phyloP scores from a whole-genome alignment of 2,113 vertebrate genomes.

The Neolamprologus fasciatus region DNA sequence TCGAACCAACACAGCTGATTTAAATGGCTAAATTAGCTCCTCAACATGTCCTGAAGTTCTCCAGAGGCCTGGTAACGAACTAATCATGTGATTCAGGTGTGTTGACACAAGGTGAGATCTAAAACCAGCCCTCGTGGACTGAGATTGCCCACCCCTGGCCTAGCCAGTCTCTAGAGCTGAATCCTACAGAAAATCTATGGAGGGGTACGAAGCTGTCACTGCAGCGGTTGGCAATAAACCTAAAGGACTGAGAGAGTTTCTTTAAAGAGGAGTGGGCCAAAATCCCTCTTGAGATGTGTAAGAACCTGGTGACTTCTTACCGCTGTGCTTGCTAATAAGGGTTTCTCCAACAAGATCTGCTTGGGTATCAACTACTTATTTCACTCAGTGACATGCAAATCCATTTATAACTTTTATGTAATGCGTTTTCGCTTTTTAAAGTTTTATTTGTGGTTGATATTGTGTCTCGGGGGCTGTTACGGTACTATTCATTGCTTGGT shows the following conservation, averaged over 20 bases:
- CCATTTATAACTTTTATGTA: not conserved
- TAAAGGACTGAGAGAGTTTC: not conserved
- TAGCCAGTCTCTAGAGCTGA: not conserved
- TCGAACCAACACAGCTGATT: no score
- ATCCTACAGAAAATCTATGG: not conserved
- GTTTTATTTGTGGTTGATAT: not conserved
- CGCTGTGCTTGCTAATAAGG: not conserved
- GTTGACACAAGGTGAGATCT: no score
- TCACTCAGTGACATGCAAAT: not conserved
- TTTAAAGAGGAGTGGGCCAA: not conserved
- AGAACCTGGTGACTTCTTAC: not conserved
- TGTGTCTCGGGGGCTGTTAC: not conserved
- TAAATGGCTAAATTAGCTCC: no score
- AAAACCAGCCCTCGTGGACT: no score
- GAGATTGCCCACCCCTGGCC: not conserved
- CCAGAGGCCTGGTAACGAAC: no score
- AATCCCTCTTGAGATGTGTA: not conserved
- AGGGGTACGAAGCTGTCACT: not conserved
- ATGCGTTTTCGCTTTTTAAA: rapidly evolving
- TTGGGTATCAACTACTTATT: not conserved
- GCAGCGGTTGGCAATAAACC: not conserved
- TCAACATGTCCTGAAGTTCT: no score
- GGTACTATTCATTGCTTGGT: not conserved
- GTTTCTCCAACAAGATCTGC: not conserved
- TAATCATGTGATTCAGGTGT: no score